Base-by-base conservation (phyloP, 2,797 vertebrate genomes). In the Crypturellus tataupa region DNA sequence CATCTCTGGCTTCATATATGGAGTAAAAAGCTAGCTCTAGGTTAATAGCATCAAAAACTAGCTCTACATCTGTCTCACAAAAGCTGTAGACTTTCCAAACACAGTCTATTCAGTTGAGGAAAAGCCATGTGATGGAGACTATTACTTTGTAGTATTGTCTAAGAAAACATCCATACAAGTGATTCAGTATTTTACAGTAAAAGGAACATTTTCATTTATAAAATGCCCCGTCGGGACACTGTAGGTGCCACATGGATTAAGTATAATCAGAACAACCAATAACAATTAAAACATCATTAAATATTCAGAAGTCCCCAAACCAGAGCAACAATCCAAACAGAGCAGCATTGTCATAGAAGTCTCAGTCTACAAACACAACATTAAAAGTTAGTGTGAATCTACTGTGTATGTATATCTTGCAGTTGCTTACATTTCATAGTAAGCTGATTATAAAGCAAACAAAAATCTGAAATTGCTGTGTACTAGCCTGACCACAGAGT, bases 251-350 rank as follows among this genome's bases (percentile, higher is more conserved):
- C 93, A 49, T 37, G 53, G 79, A 95, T 92, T 92, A 95, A 85
- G 68, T 93, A 85, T 91, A 85, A 93, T 95, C 90, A 69, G 89
- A 96, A 69, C 67, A 85, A 95, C 20, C 56, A 95, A 67, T 82
- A 93, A 85, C 80, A 92, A 96, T 96, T 95, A 96, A 95, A 97
- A 69, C 15, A 40, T 51, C 72, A 93, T 95, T 87, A 93, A 93
- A 95, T 89, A 93, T 93, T 94, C 89, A 91, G 81, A 86, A 59
- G 3, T 35, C 65, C 63, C 33, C 33, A 89, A 93, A 93, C 39
- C 15, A 47, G 44, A 35, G 42, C 25, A 47, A 47, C 10, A 35
- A 49, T n/a, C 23, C 51, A 95, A 95, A 95, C 69, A 93, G 39
- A 87, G 24, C 18, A 85, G 5, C 24, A 92, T 93, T 93, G 94